phyloP scores from a whole-genome alignment of 2,888 invertebrate genomes.

The Baccha elongata region DNA sequence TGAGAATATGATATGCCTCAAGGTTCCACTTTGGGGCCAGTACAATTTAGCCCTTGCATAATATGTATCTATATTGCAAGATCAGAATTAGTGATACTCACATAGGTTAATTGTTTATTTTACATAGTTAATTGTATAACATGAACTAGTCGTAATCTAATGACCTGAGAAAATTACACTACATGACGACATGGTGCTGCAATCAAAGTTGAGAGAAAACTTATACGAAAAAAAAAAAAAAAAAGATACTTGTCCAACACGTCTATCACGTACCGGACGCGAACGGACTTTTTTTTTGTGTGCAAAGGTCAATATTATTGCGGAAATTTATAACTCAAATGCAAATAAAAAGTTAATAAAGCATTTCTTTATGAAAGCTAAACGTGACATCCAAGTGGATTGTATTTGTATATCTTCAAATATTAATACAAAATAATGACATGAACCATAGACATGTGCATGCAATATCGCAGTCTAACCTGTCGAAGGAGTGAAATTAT shows the following conservation, averaged over 20 bases:
- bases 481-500: slow-evolving; percentile 3
- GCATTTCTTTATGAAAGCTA: slow-evolving; percentile 32
- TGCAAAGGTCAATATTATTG: slow-evolving; percentile 46
- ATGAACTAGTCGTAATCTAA: slow-evolving; percentile 22
- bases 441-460: neutral
- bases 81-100: neutral
- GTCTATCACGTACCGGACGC: slow-evolving; percentile 24
- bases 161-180: slow-evolving; percentile 28
- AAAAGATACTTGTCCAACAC: slow-evolving; percentile 18
- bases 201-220: neutral
- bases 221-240: too few species aligned
- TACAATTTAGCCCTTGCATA: neutral
- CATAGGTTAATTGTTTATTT: slow-evolving; percentile 31
- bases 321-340: slow-evolving; percentile 41
- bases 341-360: slow-evolving; percentile 30
- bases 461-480: neutral
- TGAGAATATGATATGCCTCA: slow-evolving; percentile 33
- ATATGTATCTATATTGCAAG: slow-evolving; percentile 5
- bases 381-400: slow-evolving; percentile 38
- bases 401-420: neutral
- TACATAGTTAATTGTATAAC: slow-evolving; percentile 27
- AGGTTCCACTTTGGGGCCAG: slow-evolving; percentile 37
- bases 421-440: neutral
- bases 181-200: neutral
- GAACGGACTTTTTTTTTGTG: slow-evolving; percentile 1